Percentiles rank a stretch among this genome's conserved stretches.
Conservation (phyloP, 2,797 vertebrate species). For the Passerculus sandwichensis region DNA sequence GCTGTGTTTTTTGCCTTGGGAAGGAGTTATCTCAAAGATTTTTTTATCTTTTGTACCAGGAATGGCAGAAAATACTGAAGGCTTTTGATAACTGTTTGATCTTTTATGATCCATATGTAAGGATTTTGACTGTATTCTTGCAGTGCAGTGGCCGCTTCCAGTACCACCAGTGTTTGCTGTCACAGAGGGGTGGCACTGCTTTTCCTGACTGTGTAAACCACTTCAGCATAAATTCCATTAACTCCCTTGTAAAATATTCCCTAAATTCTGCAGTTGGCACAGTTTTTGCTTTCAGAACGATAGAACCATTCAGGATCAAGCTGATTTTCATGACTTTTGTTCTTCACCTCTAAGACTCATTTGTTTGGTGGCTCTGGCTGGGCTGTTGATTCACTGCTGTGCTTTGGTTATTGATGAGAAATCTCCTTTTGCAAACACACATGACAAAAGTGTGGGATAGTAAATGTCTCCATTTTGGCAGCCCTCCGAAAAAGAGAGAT, state of each 20-base stretch:
- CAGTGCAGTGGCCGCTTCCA: background rate
- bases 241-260: background rate
- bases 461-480: background rate
- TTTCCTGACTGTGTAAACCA: background rate
- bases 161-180: background rate
- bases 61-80: background rate
- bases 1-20: background rate
- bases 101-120: background rate
- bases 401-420: background rate
- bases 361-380: background rate
- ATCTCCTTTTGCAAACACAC: background rate
- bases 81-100: background rate
- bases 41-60: background rate
- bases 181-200: rapidly evolving
- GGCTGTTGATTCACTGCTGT: background rate
- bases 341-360: background rate
- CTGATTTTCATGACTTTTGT: background rate
- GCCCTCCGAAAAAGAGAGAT: background rate
- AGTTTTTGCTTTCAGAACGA: background rate
- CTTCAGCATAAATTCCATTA: background rate
- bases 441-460: background rate
- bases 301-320: background rate
- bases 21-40: background rate
- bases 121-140: background rate
- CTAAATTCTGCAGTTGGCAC: background rate